Conservation (phyloP, 2,888 invertebrate species). For the Cephus nigrinus region DNA sequence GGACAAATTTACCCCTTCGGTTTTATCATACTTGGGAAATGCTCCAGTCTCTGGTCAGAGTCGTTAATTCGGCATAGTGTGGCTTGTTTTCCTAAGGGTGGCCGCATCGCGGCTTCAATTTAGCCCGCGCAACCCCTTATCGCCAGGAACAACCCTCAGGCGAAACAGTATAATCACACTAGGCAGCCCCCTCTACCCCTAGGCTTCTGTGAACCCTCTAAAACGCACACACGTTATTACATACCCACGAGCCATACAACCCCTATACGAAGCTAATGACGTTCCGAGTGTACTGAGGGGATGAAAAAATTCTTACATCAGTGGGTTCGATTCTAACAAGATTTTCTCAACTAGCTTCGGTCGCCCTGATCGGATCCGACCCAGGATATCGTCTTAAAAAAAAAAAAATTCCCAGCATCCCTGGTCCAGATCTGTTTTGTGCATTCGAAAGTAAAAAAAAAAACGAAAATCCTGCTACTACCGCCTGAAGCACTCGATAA, state of each 20-base stretch:
- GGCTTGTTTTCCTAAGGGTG: background rate
- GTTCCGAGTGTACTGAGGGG: background rate
- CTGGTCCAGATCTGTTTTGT: background rate
- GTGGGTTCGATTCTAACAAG: background rate
- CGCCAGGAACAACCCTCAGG: background rate
- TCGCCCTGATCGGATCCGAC: background rate
- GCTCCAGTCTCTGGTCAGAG: background rate
- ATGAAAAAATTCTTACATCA: background rate
- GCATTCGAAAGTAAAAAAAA: background rate
- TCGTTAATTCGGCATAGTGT: background rate
- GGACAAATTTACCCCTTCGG: background rate
- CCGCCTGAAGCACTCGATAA: background rate
- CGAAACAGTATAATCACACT: background rate
- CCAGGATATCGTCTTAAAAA: background rate
- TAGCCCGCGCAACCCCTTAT: background rate
- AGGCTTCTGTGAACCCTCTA: background rate
- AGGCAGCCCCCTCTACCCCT: background rate
- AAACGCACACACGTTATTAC: background rate
- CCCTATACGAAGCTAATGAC: background rate
- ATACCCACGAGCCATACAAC: background rate
- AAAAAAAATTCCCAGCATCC: background rate
- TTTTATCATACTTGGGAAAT: background rate
- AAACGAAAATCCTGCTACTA: background rate
- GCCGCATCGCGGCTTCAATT: background rate
- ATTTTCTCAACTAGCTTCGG: background rate